Conservation (phyloP, 2,113 vertebrate species). For the Peucedramus taeniatus region DNA sequence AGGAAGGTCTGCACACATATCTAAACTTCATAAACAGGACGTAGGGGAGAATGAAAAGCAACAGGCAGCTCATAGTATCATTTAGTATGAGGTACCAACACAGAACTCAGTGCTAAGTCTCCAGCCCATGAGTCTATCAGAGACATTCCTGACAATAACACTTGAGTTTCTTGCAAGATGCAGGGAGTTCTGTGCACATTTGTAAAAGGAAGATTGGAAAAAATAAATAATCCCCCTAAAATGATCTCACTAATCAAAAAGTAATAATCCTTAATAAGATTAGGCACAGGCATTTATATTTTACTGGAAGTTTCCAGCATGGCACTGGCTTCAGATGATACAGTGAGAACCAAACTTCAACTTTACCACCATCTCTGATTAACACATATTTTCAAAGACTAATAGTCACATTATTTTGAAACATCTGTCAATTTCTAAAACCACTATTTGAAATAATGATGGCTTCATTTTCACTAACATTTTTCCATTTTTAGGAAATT, state of each 20-base stretch:
- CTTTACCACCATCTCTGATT: background rate
- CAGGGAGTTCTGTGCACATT: rapidly evolving
- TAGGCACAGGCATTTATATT: background rate
- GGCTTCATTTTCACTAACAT: background rate
- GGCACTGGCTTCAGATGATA: background rate
- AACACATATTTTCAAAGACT: background rate
- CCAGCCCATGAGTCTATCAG: background rate
- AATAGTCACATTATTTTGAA: background rate
- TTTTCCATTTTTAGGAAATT: background rate
- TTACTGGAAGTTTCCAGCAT: background rate
- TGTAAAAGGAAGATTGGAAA: background rate
- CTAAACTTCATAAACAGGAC: background rate
- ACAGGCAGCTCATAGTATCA: background rate
- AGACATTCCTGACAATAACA: background rate
- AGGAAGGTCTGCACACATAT: background rate
- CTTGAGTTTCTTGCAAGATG: background rate
- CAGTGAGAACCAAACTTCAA: background rate
- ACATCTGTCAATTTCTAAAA: background rate
- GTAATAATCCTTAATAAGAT: background rate
- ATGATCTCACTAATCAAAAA: background rate
- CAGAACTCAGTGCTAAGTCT: background rate
- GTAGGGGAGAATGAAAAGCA: background rate
- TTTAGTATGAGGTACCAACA: background rate
- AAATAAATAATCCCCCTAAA: background rate
- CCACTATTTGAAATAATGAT: background rate